Conservation (phyloP, 2,113 vertebrate species). For the Chunga burmeisteri region DNA sequence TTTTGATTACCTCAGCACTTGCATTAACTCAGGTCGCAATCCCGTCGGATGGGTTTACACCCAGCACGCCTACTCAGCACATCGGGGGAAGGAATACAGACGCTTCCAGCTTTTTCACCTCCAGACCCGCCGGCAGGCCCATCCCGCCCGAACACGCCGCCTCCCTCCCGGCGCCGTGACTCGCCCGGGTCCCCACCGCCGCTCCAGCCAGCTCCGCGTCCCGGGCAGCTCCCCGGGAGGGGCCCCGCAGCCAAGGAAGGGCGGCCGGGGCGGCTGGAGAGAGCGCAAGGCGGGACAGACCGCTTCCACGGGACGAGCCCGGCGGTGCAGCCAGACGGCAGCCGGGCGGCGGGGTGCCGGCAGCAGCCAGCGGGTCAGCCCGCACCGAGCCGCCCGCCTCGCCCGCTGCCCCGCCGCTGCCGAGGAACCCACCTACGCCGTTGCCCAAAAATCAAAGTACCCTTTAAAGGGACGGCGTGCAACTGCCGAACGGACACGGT, state of each 20-base stretch:
- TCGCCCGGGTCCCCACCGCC: too few relatives aligned
- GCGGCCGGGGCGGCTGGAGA: too few relatives aligned
- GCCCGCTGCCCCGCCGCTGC: neutral
- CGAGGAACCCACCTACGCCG: neutral
- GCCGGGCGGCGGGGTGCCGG: too few relatives aligned
- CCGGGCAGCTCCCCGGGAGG: too few relatives aligned
- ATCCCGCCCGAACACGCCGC: neutral
- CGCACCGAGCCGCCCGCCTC: neutral
- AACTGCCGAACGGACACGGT: neutral
- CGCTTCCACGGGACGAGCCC: too few relatives aligned
- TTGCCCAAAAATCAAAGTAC: too few relatives aligned
- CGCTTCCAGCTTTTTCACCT: neutral
- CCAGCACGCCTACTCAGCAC: neutral
- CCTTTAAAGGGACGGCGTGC: too few relatives aligned
- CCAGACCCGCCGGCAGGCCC: neutral
- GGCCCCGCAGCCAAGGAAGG: too few relatives aligned
- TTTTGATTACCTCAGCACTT: neutral
- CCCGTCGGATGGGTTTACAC: neutral
- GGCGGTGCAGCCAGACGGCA: too few relatives aligned
- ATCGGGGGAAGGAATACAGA: rapidly evolving
- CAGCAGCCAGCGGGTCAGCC: neutral
- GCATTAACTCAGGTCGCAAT: rapidly evolving
- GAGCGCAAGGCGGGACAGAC: neutral
- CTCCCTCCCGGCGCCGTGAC: too few relatives aligned
- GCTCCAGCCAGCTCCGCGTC: neutral